Conservation (phyloP, 2,797 vertebrate species). For the Sebastes diploproa region DNA sequence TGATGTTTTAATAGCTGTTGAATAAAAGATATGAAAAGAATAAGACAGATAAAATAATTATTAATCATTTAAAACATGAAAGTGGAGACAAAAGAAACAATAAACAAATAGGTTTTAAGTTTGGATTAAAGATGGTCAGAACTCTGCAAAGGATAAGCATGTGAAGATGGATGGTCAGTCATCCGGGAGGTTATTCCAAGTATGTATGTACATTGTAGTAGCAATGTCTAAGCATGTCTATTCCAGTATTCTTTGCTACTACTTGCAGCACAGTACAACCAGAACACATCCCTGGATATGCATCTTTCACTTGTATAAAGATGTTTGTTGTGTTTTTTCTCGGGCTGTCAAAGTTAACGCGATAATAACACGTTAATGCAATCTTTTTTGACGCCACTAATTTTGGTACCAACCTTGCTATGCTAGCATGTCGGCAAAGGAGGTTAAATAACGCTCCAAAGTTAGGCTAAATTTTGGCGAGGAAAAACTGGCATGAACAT, state of each 20-base stretch:
- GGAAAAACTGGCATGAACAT: no score
- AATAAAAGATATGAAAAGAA: background rate
- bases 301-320: background rate
- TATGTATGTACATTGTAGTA: background rate
- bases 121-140: background rate
- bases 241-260: background rate
- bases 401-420: no score
- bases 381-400: accelerated
- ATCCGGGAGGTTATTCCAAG: background rate
- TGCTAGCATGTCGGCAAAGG: no score
- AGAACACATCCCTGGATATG: background rate
- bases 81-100: background rate
- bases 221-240: background rate
- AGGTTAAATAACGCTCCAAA: no score
- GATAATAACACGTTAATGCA: no score
- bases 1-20: background rate
- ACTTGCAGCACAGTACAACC: no score
- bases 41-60: background rate
- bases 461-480: no score
- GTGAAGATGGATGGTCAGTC: no score
- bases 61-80: background rate
- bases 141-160: background rate
- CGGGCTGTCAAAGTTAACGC: no score
- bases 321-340: background rate
- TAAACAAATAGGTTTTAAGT: background rate